Evolutionary conservation across 1,140 invertebrate genomes (phyloP).

Genomic region (Pseudobourletiella spinata): DNA sequence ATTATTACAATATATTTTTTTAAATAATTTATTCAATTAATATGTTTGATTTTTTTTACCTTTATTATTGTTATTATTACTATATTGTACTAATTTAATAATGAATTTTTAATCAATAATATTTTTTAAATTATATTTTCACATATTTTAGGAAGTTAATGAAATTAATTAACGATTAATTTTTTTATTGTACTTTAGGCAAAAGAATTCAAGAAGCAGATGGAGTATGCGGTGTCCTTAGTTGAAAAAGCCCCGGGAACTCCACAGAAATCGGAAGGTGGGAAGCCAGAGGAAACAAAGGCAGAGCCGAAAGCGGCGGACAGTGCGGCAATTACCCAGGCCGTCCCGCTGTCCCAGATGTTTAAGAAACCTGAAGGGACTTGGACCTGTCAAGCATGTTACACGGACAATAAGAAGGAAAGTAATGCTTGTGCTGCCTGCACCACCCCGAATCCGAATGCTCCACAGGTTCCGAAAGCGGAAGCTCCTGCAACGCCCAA

Average conservation of each 20-base stretch:
- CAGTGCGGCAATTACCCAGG: neutral
- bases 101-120: too few species aligned
- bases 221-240: neutral
- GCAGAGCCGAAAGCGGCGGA: neutral
- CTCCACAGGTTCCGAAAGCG: neutral
- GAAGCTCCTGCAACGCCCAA: slow-evolving; percentile 14
- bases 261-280: slow-evolving; percentile 8
- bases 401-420: slow-evolving; percentile 56
- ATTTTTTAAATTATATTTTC: neutral
- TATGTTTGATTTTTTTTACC: too few species aligned
- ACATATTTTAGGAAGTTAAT: neutral
- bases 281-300: neutral
- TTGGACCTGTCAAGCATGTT: slow-evolving; percentile 73
- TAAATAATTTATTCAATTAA: too few species aligned
- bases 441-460: slow-evolving; percentile 41
- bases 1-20: too few species aligned
- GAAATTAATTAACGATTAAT: neutral
- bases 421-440: slow-evolving; percentile 58
- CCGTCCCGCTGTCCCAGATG: slow-evolving; percentile 40
- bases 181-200: slow-evolving; percentile 35
- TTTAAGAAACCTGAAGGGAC: slow-evolving; percentile 61
- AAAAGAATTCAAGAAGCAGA: slow-evolving; percentile 20
- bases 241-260: neutral
- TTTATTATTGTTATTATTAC: too few species aligned
- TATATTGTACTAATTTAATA: too few species aligned